A percentile compares a stretch with the other conserved stretches of the same genome.
Evolutionary conservation across 2,797 vertebrate genomes (phyloP).

Genomic region (Hoplostethus mediterraneus): DNA sequence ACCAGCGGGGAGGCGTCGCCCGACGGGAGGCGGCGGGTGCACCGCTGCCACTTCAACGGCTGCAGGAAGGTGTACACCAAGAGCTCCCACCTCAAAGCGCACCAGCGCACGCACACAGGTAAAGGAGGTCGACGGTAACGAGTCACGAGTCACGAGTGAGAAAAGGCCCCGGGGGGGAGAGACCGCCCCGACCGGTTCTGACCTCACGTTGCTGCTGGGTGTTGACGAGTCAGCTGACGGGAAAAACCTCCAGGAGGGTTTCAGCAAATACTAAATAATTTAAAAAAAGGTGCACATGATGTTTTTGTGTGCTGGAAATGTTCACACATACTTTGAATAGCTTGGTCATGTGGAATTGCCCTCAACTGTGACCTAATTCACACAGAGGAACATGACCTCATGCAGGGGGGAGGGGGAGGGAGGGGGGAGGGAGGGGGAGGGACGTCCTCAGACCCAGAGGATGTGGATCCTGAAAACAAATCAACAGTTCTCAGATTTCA

Average conservation of each 20-base stretch:
- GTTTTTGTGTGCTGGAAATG: conserved; percentile 9
- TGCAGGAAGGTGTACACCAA: conserved; percentile 99
- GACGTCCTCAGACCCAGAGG: conserved; percentile 52
- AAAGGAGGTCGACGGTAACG: conserved; percentile 23
- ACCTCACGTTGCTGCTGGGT: not conserved
- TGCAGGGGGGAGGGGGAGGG: conserved; percentile 15
- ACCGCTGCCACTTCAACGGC: conserved; percentile 95
- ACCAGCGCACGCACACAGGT: conserved; percentile 99
- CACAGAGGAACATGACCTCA: conserved; percentile 72
- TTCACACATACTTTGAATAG: conserved; percentile 67
- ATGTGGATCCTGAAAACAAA: conserved; percentile 75
- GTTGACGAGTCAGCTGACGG: not conserved
- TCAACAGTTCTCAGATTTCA: conserved; percentile 71
- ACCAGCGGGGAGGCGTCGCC: conserved; percentile 90
- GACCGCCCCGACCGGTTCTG: not conserved
- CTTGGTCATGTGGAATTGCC: conserved; percentile 68
- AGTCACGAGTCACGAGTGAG: not conserved
- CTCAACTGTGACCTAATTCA: conserved; percentile 77
- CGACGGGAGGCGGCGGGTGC: conserved; percentile 92
- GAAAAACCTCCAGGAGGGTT: not conserved
- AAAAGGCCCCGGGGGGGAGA: not conserved
- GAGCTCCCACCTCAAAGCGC: conserved; percentile 99
- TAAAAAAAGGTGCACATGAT: not conserved
- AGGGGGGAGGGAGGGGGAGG: conserved; percentile 9
- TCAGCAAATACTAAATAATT: not conserved